Evolutionary conservation across 2,888 invertebrate genomes (phyloP).

Genomic region (Merodon equestris): DNA sequence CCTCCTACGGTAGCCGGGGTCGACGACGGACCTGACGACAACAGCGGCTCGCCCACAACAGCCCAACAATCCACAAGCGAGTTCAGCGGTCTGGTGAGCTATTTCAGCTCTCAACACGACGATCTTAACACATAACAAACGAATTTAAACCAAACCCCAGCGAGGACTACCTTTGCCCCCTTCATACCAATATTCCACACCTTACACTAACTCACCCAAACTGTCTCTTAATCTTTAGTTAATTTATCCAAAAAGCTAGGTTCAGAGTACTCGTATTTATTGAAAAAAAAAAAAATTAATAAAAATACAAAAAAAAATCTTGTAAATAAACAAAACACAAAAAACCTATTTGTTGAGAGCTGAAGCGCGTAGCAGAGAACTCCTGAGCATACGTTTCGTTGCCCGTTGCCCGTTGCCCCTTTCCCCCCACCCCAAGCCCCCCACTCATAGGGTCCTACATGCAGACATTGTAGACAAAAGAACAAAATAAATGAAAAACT

Average conservation of each 20-base stretch:
- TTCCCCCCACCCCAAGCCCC: background rate
- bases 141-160: constrained; percentile 69
- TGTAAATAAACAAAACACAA: constrained; percentile 45
- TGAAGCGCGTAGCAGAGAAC: constrained; percentile 37
- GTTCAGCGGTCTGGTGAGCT: constrained; percentile 94
- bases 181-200: constrained; percentile 37
- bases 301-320: constrained; percentile 9
- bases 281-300: too few species aligned
- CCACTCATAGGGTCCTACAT: constrained; percentile 23
- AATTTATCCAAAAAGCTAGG: constrained; percentile 47
- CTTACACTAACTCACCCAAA: constrained; percentile 16
- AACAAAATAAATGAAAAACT: constrained; percentile 6
- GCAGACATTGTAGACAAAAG: constrained; percentile 49
- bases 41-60: constrained; percentile 59
- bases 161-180: constrained; percentile 2
- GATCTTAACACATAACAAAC: constrained; percentile 88
- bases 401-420: constrained; percentile 16
- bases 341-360: constrained; percentile 42
- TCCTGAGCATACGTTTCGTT: background rate
- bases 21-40: constrained; percentile 64
- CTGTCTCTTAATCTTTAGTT: constrained; percentile 48
- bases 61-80: constrained; percentile 81
- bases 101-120: constrained; percentile 94
- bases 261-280: constrained; percentile 24
- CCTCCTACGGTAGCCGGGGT: constrained; percentile 60